Evolutionary conservation across 1,140 invertebrate genomes (phyloP).

Genomic region (Bathynomus jamesi): DNA sequence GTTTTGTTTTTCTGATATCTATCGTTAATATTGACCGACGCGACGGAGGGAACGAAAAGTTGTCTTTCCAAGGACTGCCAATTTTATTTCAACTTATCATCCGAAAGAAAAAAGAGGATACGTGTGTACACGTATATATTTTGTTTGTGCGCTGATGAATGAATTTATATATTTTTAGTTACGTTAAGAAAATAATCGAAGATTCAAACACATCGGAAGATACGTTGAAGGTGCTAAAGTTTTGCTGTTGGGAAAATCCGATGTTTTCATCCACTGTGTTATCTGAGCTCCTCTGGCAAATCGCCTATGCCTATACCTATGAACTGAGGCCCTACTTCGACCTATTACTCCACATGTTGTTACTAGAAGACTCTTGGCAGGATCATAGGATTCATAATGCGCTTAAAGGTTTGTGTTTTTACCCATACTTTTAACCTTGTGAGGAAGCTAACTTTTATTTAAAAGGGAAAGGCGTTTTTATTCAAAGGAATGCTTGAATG

Average conservation of each 20-base stretch:
- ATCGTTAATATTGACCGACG: too few species aligned
- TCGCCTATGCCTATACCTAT: slow-evolving; percentile 89
- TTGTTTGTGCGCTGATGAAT: too few species aligned
- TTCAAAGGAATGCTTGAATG: too few species aligned
- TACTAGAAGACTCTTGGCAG: slow-evolving; percentile 94
- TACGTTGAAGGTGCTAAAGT: slow-evolving; percentile 77
- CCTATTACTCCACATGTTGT: slow-evolving; percentile 71
- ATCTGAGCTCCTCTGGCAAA: slow-evolving; percentile 81
- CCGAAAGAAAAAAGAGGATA: too few species aligned
- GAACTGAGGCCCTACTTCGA: slow-evolving; percentile 88
- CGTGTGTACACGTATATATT: too few species aligned
- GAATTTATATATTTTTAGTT: slow-evolving; percentile 45
- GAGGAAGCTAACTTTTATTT: neutral
- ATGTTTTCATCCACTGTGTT: slow-evolving; percentile 80
- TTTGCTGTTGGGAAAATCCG: slow-evolving; percentile 93
- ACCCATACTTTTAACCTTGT: neutral
- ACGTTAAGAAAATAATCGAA: slow-evolving; percentile 92
- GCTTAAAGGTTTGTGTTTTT: slow-evolving; percentile 58
- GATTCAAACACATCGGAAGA: slow-evolving; percentile 87
- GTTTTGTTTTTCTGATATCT: too few species aligned
- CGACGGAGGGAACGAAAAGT: too few species aligned
- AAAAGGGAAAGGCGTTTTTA: too few species aligned
- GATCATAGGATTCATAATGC: slow-evolving; percentile 84
- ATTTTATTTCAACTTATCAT: too few species aligned
- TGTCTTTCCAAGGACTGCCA: too few species aligned